These are phyloP conservation scores for Apostichopus japonicus DNA, from an alignment of 35 echinoderm and acorn worm genomes.

Conservation along the genomic window DNA sequence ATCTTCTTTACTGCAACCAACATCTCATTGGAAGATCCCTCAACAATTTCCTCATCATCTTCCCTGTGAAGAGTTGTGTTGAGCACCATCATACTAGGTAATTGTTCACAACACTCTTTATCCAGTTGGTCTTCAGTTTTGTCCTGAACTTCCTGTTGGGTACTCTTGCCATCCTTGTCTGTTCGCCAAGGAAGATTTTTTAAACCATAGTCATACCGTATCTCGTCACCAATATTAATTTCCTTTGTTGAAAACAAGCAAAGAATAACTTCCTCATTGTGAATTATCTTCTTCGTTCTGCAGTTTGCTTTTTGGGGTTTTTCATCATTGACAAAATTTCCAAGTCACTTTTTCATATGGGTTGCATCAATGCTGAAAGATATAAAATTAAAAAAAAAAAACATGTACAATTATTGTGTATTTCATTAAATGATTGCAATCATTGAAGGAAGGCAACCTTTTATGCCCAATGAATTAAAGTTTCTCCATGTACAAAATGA, in stretches of 20 bases:
- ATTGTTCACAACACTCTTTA: background rate
- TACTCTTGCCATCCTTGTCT: background rate
- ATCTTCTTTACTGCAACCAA: background rate
- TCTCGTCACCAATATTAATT: background rate
- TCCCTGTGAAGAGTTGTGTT: background rate
- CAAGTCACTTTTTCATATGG: background rate
- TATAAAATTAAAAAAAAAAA: background rate
- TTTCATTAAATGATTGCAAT: no score
- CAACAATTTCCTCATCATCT: background rate
- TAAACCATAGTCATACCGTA: background rate
- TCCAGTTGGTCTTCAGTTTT: background rate
- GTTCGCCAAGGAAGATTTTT: conserved; percentile 21
- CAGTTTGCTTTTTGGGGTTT: background rate
- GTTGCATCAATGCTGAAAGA: conserved; percentile 31
- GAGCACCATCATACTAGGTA: background rate
- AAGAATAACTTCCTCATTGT: background rate
- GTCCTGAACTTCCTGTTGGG: background rate
- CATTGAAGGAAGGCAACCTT: no score
- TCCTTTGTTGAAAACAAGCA: conserved; percentile 20
- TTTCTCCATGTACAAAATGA: no score
- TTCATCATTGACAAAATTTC: background rate
- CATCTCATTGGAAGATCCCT: background rate
- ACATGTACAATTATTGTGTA: no score
- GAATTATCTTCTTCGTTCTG: background rate
- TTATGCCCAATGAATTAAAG: no score